Percentiles rank a stretch among this genome's conserved stretches.
phyloP scores from a whole-genome alignment of 2,888 invertebrate genomes.

The Encarsia formosa region DNA sequence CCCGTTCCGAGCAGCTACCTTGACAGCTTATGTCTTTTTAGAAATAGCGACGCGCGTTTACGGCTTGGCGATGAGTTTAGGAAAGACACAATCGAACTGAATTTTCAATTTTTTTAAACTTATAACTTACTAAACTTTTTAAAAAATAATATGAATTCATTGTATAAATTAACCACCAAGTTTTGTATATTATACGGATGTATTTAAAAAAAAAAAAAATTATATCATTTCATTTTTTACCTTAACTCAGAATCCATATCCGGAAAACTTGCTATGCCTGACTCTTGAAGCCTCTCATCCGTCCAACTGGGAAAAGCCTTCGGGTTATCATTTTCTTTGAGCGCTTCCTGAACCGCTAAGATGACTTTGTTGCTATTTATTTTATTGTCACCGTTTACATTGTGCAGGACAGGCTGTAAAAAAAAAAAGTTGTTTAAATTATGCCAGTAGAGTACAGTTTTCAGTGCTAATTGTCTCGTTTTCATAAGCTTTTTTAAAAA shows the following conservation, averaged over 20 bases:
- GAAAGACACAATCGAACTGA: no score
- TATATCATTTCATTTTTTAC: constrained; percentile 24
- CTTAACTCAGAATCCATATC: constrained; percentile 34
- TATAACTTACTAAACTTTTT: no score
- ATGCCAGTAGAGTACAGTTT: no score
- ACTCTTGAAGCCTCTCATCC: constrained; percentile 35
- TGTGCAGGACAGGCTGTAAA: no score
- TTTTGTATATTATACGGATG: no score
- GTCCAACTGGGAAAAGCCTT: constrained; percentile 41
- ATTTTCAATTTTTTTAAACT: no score
- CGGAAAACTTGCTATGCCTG: constrained; percentile 37
- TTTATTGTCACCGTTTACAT: constrained; percentile 9
- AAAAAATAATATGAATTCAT: background rate
- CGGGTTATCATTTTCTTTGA: constrained; percentile 27
- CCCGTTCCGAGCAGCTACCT: constrained; percentile 3
- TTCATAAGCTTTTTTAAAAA: no score
- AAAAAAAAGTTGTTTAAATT: no score
- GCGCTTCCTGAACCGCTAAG: constrained; percentile 5
- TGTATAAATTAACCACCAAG: no score
- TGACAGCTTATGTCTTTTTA: constrained; percentile 13
- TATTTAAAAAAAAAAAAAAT: background rate
- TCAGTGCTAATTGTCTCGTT: no score
- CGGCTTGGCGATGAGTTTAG: no score
- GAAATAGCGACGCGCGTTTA: constrained; percentile 3
- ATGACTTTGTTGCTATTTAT: constrained; percentile 18